Percentiles rank a stretch among this genome's conserved stretches.
phyloP scores from a whole-genome alignment of 1,140 invertebrate genomes.

The Anastatus disparis region DNA sequence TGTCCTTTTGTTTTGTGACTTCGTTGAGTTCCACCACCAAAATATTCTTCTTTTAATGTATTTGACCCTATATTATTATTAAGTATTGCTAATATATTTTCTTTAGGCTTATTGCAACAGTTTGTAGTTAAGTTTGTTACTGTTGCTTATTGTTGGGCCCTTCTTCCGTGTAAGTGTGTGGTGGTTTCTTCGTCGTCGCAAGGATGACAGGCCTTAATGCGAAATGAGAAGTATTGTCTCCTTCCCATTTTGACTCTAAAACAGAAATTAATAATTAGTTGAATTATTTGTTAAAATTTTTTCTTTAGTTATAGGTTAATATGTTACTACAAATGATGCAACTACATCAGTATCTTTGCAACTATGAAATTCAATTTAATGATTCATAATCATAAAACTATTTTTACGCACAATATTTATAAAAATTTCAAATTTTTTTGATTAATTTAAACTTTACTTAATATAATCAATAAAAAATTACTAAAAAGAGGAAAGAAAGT shows the following conservation, averaged over 20 bases:
- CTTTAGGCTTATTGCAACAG: constrained; percentile 35
- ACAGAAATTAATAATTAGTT: no score
- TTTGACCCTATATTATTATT: constrained; percentile 12
- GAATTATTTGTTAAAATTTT: no score
- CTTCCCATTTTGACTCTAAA: constrained; percentile 68
- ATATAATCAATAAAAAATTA: no score
- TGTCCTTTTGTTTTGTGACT: constrained; percentile 32
- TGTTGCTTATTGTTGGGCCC: constrained; percentile 48
- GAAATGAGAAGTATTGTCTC: constrained; percentile 63
- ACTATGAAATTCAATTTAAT: no score
- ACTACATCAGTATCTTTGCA: no score
- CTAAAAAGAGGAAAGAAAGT: no score
- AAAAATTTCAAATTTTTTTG: no score
- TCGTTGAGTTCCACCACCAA: constrained; percentile 35
- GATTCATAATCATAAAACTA: no score
- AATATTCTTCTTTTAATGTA: constrained; percentile 24
- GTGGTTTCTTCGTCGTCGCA: constrained; percentile 57
- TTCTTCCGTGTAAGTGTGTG: constrained; percentile 46
- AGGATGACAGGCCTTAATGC: constrained; percentile 66
- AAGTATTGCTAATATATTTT: constrained; percentile 32
- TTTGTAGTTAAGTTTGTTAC: constrained; percentile 48
- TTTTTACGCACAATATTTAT: no score
- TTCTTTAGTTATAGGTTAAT: no score
- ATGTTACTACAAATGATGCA: no score
- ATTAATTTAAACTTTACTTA: no score